These are phyloP conservation scores for Tachystola acroxantha DNA, from an alignment of 2,888 invertebrate species.

Conservation along the genomic window DNA sequence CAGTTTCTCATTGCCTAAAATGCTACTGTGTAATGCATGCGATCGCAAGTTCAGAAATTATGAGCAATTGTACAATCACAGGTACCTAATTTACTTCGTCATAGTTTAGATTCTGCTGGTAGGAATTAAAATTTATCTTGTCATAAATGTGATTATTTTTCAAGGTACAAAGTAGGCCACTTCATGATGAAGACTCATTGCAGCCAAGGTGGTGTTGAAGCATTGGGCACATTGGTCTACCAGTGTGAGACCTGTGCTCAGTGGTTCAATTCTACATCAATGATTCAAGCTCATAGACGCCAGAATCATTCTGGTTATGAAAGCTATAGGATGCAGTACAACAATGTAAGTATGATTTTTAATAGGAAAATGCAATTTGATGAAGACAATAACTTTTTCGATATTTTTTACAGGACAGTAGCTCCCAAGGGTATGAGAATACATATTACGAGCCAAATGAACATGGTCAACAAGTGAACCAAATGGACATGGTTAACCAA, in stretches of 20 bases:
- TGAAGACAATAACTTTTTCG: too few species aligned
- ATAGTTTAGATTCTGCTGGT: neutral
- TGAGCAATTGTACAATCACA: conserved; percentile 68
- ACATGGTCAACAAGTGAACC: conserved; percentile 20
- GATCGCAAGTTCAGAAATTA: conserved; percentile 69
- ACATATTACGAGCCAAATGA: conserved; percentile 19
- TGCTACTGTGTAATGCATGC: conserved; percentile 65
- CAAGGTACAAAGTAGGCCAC: conserved; percentile 63
- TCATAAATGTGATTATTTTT: conserved; percentile 11
- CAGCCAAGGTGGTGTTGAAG: conserved; percentile 25
- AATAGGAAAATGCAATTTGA: neutral
- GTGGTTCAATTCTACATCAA: conserved; percentile 41
- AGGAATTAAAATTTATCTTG: neutral
- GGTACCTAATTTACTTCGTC: conserved; percentile 29
- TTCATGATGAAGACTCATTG: conserved; percentile 51
- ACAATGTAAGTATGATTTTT: conserved; percentile 27
- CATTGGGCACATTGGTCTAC: conserved; percentile 42
- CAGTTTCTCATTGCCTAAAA: conserved; percentile 58
- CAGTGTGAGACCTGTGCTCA: conserved; percentile 67
- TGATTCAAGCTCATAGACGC: conserved; percentile 51
- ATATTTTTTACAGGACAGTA: conserved; percentile 20
- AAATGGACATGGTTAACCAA: conserved; percentile 6
- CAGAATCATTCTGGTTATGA: conserved; percentile 50
- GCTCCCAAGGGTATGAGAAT: conserved; percentile 20
- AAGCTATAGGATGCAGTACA: conserved; percentile 26